Base-by-base conservation (phyloP, 2,113 vertebrate species). In the Microcebus murinus region DNA sequence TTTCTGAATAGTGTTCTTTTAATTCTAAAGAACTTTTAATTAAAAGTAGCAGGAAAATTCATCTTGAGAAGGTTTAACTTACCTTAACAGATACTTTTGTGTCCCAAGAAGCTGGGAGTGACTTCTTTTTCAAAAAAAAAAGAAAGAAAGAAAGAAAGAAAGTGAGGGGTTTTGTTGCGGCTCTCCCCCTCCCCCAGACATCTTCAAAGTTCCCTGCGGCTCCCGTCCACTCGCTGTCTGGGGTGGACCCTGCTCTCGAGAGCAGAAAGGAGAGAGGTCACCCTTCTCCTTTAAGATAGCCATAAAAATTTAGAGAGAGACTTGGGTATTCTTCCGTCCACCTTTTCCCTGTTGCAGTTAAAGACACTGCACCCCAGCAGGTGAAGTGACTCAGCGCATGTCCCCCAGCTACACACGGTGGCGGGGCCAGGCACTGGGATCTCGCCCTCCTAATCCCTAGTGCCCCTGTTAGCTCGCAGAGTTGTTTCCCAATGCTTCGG, bases 21-120 rank as follows among this genome's bases (percentile, higher is more conserved):
- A 99, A 99, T 98, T 98, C 98, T 98, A 98, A 99, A 98, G 98
- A 98, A 98, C 99, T 98, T 99, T 99, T 99, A 99, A 99, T 99
- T 99, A 99, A 98, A 98, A 99, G 98, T 99, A 98, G 98, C 98
- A 98, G 98, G 98, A 98, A 98, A 98, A 98, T 98, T 98, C 98
- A 98, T 99, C 98, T 98, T 94, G 97, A 98, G 98, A 97, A 98
- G 98, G 98, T 98, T 98, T 98, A 98, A 98, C 98, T 99, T 99
- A 99, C 98, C 98, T 99, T 99, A 98, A 98, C 98, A 97, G 98
- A 98, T 98, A 98, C 98, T 98, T 98, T 98, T 98, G 97, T 98
- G 98, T 98, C 97, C 97, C 67, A 23, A 96, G 96, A 97, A 98
- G 96, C 97, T 4, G 74, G 4, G 97, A 97, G 96, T 97, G 97